Percentiles rank a stretch among this genome's conserved stretches.
These are phyloP conservation scores for Pomatorhinus ruficollis DNA, from an alignment of 2,113 vertebrate species.

Conservation along the genomic window DNA sequence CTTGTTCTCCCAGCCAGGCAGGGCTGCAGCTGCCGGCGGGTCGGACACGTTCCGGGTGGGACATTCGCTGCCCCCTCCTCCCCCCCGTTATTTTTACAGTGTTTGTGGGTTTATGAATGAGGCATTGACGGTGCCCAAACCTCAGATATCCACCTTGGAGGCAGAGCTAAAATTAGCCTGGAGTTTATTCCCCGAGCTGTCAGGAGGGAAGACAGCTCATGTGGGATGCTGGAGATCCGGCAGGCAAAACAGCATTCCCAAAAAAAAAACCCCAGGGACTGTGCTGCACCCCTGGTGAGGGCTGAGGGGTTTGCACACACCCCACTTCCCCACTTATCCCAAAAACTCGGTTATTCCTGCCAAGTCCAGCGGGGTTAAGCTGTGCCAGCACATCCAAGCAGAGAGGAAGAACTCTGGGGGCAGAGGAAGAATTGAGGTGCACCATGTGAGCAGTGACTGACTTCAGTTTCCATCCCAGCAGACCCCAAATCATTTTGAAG, in stretches of 20 bases:
- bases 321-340: background rate
- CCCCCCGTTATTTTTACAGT: background rate
- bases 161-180: slow-evolving; percentile 67
- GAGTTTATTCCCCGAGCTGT: background rate
- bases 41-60: slow-evolving; percentile 54
- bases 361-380: background rate
- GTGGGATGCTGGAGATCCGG: background rate
- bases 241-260: background rate
- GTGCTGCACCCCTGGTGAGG: background rate
- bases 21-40: slow-evolving; percentile 44
- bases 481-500: background rate
- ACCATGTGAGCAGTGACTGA: background rate
- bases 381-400: background rate
- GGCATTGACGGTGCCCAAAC: slow-evolving; percentile 61
- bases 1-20: slow-evolving; percentile 68
- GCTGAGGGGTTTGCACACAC: background rate
- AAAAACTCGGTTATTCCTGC: background rate
- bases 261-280: background rate
- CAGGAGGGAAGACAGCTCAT: background rate
- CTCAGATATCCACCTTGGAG: slow-evolving; percentile 30
- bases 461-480: background rate
- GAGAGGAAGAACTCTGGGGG: background rate
- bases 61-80: background rate
- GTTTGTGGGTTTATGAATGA: slow-evolving; percentile 61
- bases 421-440: background rate